Evolutionary conservation across 2,797 vertebrate species (phyloP).

Genomic region (Bovichtus variegatus): DNA sequence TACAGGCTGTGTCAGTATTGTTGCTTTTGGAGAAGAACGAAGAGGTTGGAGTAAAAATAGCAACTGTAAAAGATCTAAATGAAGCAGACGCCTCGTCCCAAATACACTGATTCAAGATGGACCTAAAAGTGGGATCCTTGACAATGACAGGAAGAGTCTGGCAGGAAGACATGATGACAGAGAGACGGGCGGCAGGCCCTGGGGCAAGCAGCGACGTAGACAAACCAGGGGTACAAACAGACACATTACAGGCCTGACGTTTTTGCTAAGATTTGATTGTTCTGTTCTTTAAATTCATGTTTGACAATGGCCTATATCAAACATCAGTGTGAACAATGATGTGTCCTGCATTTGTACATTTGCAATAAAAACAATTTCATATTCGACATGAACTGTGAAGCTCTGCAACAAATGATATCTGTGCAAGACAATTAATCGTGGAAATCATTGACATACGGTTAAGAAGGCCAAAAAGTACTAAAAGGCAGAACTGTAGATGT

Average conservation of each 20-base stretch:
- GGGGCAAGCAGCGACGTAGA: conserved; percentile 33
- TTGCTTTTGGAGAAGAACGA: conserved; percentile 68
- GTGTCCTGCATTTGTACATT: not conserved
- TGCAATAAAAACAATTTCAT: not conserved
- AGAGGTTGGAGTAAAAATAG: conserved; percentile 68
- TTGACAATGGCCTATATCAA: not conserved
- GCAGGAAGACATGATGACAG: conserved; percentile 58
- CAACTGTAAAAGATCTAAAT: conserved; percentile 64
- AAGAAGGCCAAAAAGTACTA: not conserved
- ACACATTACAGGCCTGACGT: not conserved
- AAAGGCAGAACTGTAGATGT: not conserved
- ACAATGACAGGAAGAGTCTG: conserved; percentile 75
- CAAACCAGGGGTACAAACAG: conserved; percentile 14
- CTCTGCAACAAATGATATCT: conserved; percentile 2
- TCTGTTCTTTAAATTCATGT: not conserved
- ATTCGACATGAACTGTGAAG: not conserved
- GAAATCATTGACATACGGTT: not conserved
- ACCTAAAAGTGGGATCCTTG: conserved; percentile 38
- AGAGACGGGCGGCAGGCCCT: conserved; percentile 16
- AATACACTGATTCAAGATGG: conserved; percentile 44
- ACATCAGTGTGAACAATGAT: not conserved
- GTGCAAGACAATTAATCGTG: not conserved
- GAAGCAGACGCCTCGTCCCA: conserved; percentile 45
- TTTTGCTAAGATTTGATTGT: not conserved
- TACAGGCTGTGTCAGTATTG: conserved; percentile 47